A percentile compares a stretch with the other conserved stretches of the same genome.
phyloP scores from a whole-genome alignment of 2,797 vertebrate species.

The Lacerta bilineata region DNA sequence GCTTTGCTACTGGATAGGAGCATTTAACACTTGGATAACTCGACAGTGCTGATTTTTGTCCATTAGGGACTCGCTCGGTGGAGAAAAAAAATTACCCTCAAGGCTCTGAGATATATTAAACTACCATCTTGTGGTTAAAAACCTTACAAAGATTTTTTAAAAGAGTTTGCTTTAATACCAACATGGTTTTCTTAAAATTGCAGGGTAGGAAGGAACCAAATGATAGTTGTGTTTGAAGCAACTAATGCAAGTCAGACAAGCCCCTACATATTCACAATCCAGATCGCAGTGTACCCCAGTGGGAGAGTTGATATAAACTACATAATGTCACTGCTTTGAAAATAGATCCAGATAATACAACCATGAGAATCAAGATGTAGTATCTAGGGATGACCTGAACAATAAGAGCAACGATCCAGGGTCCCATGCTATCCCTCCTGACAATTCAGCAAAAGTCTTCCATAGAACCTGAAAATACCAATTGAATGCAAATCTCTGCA shows the following conservation, averaged over 20 bases:
- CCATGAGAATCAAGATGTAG: background rate
- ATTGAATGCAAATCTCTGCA: background rate
- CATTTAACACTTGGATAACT: slow-evolving; percentile 53
- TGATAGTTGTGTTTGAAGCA: background rate
- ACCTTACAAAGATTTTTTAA: background rate
- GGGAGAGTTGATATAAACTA: background rate
- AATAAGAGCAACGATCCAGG: background rate
- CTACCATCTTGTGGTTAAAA: slow-evolving; percentile 50
- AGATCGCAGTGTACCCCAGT: background rate
- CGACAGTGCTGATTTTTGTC: slow-evolving; percentile 41
- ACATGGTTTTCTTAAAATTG: slow-evolving; percentile 34
- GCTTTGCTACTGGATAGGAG: slow-evolving; percentile 45
- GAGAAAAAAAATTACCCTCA: slow-evolving; percentile 33
- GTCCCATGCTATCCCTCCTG: background rate
- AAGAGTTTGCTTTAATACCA: slow-evolving; percentile 52
- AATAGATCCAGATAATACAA: background rate
- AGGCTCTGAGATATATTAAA: slow-evolving; percentile 39
- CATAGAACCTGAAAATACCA: background rate
- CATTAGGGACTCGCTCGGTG: slow-evolving; percentile 25
- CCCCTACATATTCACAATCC: background rate
- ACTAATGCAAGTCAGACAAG: background rate
- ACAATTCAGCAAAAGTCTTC: background rate
- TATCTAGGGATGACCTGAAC: background rate
- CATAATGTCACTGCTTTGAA: slow-evolving; percentile 1
- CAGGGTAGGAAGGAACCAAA: background rate